These are phyloP conservation scores for Vultur gryphus DNA, from an alignment of 2,797 vertebrate genomes.

Conservation along the genomic window DNA sequence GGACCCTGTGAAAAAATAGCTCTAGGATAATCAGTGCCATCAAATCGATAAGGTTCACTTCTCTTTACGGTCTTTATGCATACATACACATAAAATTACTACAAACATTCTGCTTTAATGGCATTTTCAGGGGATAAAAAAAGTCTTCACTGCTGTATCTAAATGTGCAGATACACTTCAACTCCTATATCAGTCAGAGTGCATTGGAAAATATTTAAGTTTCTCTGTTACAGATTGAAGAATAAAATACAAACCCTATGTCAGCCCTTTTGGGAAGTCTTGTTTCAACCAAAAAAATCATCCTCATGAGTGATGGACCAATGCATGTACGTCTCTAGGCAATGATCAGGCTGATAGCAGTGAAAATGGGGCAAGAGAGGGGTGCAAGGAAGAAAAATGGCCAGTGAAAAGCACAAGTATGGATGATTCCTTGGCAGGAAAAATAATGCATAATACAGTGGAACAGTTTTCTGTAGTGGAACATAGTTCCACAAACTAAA, in stretches of 20 bases:
- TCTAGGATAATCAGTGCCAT: not conserved
- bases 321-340: not conserved
- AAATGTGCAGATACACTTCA: not conserved
- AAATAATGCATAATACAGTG: not conserved
- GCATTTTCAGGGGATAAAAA: not conserved
- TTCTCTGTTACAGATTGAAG: not conserved
- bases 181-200: not conserved
- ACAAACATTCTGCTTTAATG: not conserved
- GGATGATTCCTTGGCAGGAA: not conserved
- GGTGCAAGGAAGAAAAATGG: not conserved
- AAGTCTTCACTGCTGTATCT: not conserved
- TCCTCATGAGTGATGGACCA: not conserved
- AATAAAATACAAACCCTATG: not conserved
- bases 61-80: not conserved
- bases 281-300: not conserved
- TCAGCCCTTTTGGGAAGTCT: not conserved
- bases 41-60: not conserved
- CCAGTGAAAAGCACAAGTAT: not conserved
- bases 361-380: not conserved
- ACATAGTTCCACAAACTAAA: not conserved
- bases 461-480: not conserved
- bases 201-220: not conserved
- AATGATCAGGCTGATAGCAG: not conserved
- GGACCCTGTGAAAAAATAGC: not conserved
- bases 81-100: not conserved